phyloP scores from a whole-genome alignment of 2,888 invertebrate species.

The Temnothorax ravouxi region DNA sequence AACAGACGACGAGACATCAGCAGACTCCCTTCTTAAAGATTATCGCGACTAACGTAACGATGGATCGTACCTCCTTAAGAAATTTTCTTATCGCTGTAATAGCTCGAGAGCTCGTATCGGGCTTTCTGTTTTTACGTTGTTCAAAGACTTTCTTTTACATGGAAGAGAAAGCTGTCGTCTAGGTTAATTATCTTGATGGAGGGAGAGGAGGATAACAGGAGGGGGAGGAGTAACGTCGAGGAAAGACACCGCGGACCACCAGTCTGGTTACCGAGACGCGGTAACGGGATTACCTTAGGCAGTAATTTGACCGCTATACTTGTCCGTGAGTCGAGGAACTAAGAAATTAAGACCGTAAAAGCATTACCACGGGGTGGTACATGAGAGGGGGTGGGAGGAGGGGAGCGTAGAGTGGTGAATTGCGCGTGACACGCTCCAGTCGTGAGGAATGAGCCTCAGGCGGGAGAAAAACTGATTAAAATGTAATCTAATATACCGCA shows the following conservation, averaged over 20 bases:
- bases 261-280: slow-evolving; percentile 62
- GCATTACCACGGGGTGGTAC: slow-evolving; percentile 72
- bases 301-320: slow-evolving; percentile 77
- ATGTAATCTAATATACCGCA: slow-evolving; percentile 79
- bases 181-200: slow-evolving; percentile 69
- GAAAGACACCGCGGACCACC: slow-evolving; percentile 62
- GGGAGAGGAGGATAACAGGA: slow-evolving; percentile 35
- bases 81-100: slow-evolving; percentile 52
- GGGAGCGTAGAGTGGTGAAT: slow-evolving; percentile 51
- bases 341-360: slow-evolving; percentile 82
- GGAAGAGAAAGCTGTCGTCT: slow-evolving; percentile 53
- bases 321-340: slow-evolving; percentile 75
- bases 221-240: slow-evolving; percentile 72
- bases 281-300: slow-evolving; percentile 75
- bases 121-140: slow-evolving; percentile 46
- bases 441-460: slow-evolving; percentile 52
- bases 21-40: slow-evolving; percentile 13
- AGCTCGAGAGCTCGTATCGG: slow-evolving; percentile 46
- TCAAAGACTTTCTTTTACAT: slow-evolving; percentile 37
- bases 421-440: slow-evolving; percentile 59
- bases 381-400: not conserved
- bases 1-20: slow-evolving; percentile 14
- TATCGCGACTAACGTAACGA: slow-evolving; percentile 44
- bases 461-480: slow-evolving; percentile 77
- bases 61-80: slow-evolving; percentile 33